These are phyloP conservation scores for Odontesthes bonariensis DNA, from an alignment of 2,113 vertebrate species.

Conservation along the genomic window DNA sequence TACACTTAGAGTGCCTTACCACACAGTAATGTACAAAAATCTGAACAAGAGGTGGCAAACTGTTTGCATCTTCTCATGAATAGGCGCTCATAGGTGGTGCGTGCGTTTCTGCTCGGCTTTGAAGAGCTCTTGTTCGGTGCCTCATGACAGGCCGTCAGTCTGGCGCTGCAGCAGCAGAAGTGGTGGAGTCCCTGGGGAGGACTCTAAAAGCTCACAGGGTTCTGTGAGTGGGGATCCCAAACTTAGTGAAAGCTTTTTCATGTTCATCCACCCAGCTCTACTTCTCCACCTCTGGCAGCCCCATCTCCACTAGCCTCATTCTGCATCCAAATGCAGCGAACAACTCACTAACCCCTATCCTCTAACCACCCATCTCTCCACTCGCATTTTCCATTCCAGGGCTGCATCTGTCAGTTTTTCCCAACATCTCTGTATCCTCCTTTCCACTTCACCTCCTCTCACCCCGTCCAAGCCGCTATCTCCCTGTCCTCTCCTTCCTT, in stretches of 20 bases:
- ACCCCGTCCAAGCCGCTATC: slow-evolving; percentile 34
- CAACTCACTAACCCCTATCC: slow-evolving; percentile 61
- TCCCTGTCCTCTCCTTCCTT: slow-evolving; percentile 25
- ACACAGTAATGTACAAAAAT: not conserved
- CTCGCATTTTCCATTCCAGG: slow-evolving; percentile 37
- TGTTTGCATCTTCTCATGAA: not conserved
- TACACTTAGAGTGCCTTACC: not conserved
- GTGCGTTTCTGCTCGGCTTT: slow-evolving; percentile 25
- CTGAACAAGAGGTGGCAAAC: slow-evolving; percentile 9
- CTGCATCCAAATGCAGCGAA: slow-evolving; percentile 55
- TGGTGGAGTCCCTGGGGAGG: slow-evolving; percentile 68
- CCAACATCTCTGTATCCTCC: slow-evolving; percentile 65
- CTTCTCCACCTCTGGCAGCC: slow-evolving; percentile 50
- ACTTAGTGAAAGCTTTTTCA: slow-evolving; percentile 83
- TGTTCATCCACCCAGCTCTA: slow-evolving; percentile 74
- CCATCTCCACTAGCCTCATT: slow-evolving; percentile 39
- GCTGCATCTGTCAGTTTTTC: slow-evolving; percentile 67
- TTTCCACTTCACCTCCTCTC: slow-evolving; percentile 72
- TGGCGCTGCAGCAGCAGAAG: slow-evolving; percentile 58
- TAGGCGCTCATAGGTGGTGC: slow-evolving; percentile 1
- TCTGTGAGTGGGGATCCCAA: slow-evolving; percentile 58
- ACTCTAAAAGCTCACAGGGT: slow-evolving; percentile 77
- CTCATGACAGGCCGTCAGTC: slow-evolving; percentile 72
- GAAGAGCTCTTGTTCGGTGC: slow-evolving; percentile 43
- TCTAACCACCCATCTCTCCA: slow-evolving; percentile 41